Evolutionary conservation across 1,140 invertebrate species (phyloP), one percentile per base, ranked within the genome.

Genomic region (Pomacea maculata): DNA sequence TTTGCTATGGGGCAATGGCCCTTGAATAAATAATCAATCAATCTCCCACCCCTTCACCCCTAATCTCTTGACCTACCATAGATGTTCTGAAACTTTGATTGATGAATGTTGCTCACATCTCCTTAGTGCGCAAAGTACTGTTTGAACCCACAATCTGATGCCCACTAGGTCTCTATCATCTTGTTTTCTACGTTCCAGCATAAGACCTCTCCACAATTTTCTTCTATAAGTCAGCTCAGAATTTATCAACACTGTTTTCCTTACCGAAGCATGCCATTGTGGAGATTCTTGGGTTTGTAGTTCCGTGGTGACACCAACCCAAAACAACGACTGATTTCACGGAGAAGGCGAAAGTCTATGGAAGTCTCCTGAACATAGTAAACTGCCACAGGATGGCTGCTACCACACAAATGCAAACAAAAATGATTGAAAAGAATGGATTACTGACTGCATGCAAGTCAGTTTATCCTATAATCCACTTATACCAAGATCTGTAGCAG

Each of bases 241-340:
- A 65, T 67, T 64, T 57, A 25, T 64, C 29, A n/a, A 29, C 19
- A 55, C 19, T n/a, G 52, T 25, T 75, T 25, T 71, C n/a, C 78
- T 65, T 73, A 88, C 85, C 87, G 86, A 45, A 88, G 67, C 19
- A 85, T 75, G 74, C 85, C 85, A 54, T 84, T 83, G 78, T 88
- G 87, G 19, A 87, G 83, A n/a, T 86, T 87, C 72, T 82, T 86
- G 17, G 87, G 84, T n/a, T 74, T 45, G 17, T 83, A 71, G 25
- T 82, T 83, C 45, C 83, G 72, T 4, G 83, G 75, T 19, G 80
- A 82, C 70, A 86, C 87, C 75, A 89, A 81, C 12, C 85, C 84
- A 83, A 89, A 89, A 83, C 88, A 88, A 54, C 81, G 81, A 75
- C 85, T 83, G 45, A 88, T 74, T 57, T 85, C 74, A 8, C 75